phyloP scores from a whole-genome alignment of 2,113 vertebrate genomes.

The Melanotaenia duboulayi region DNA sequence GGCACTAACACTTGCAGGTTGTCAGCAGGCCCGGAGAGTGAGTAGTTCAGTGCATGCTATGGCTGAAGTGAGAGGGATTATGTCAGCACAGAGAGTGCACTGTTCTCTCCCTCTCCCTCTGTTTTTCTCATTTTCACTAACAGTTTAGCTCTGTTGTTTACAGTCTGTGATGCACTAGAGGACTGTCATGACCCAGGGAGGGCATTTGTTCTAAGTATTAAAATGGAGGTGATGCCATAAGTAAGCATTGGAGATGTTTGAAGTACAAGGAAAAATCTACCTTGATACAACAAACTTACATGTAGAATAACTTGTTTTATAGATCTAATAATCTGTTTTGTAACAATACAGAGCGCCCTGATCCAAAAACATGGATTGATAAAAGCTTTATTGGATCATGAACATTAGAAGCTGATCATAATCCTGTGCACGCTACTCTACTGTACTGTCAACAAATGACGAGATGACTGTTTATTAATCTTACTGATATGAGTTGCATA shows the following conservation, averaged over 20 bases:
- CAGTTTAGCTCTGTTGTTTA: conserved; percentile 59
- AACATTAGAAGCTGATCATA: conserved; percentile 28
- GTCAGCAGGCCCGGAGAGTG: conserved; percentile 50
- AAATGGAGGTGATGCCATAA: neutral
- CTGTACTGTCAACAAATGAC: conserved; percentile 35
- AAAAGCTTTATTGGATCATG: conserved; percentile 50
- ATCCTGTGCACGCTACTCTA: conserved; percentile 24
- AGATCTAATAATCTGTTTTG: neutral
- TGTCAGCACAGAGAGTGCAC: conserved; percentile 64
- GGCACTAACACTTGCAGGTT: conserved; percentile 50
- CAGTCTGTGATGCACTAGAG: conserved; percentile 28
- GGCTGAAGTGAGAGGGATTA: conserved; percentile 74
- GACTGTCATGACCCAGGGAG: conserved; percentile 16
- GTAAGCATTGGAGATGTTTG: neutral
- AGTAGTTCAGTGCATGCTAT: conserved; percentile 60
- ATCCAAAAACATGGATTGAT: conserved; percentile 30
- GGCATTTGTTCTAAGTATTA: neutral
- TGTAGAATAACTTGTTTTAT: neutral
- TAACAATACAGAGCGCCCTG: neutral
- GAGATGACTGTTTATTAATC: conserved; percentile 39
- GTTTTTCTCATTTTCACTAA: conserved; percentile 35
- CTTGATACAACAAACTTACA: neutral
- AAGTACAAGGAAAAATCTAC: neutral
- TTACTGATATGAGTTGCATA: neutral
- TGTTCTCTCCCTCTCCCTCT: conserved; percentile 60